Evolutionary conservation across 1,140 invertebrate species (phyloP).

Genomic region (Spodoptera frugiperda): DNA sequence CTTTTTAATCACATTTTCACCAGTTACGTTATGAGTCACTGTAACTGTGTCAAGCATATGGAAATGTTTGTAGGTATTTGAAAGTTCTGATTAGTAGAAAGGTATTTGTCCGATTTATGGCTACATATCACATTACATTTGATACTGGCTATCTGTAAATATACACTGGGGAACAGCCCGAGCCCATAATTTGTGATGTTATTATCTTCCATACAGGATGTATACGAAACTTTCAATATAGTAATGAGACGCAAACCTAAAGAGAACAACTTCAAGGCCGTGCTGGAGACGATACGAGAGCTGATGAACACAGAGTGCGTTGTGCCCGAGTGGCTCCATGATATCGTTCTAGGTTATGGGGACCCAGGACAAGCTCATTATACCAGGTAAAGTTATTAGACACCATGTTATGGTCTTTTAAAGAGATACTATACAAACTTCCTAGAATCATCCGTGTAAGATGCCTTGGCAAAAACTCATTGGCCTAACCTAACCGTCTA

Average conservation of each 20-base stretch:
- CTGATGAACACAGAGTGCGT: slow-evolving; percentile 99
- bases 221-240: slow-evolving; percentile 99
- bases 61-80: too few relatives aligned
- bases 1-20: too few relatives aligned
- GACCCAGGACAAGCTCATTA: slow-evolving; percentile 98
- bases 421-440: too few relatives aligned
- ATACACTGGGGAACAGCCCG: neutral
- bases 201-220: slow-evolving; percentile 87
- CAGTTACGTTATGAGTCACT: too few relatives aligned
- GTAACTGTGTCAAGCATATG: too few relatives aligned
- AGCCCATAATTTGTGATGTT: neutral
- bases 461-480: too few relatives aligned
- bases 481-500: too few relatives aligned
- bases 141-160: neutral
- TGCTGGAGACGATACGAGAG: slow-evolving; percentile 98
- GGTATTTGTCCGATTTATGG: too few relatives aligned
- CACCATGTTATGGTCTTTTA: too few relatives aligned
- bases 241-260: slow-evolving; percentile 99
- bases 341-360: slow-evolving; percentile 99
- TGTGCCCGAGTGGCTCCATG: slow-evolving; percentile 99
- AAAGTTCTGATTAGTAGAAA: too few relatives aligned
- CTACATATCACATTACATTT: neutral
- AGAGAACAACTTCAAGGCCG: slow-evolving; percentile 99
- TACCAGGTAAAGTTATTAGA: slow-evolving; percentile 87
- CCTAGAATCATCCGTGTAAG: too few relatives aligned